These are phyloP conservation scores for Brenthis hecate DNA, from an alignment of 2,888 invertebrate species.

Conservation along the genomic window DNA sequence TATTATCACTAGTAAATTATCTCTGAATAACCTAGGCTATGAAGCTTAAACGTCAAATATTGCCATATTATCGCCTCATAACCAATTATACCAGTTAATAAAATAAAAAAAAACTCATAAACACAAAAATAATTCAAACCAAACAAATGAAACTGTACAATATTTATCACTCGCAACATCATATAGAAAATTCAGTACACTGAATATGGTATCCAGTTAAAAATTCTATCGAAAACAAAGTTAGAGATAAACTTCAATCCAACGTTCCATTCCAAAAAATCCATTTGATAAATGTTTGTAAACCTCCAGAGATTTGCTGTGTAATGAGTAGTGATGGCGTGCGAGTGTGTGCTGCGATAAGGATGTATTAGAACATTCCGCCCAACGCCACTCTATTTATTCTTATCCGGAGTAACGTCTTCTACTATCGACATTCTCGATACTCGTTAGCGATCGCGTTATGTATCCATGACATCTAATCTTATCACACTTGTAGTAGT, in stretches of 20 bases:
- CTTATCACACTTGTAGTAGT: no score
- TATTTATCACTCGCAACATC: neutral
- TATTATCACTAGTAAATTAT: no score
- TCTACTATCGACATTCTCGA: no score
- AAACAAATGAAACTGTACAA: neutral
- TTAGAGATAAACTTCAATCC: conserved; percentile 30
- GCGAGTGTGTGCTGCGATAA: conserved; percentile 65
- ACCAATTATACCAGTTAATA: no score
- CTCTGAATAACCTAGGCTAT: no score
- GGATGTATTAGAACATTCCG: conserved; percentile 81
- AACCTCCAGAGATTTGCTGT: conserved; percentile 42
- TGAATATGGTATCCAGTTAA: conserved; percentile 7
- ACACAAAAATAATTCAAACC: neutral
- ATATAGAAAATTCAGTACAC: neutral
- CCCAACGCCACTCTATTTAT: conserved; percentile 78
- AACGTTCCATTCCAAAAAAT: conserved; percentile 37
- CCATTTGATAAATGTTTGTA: conserved; percentile 42
- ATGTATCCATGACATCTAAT: no score
- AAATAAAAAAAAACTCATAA: no score
- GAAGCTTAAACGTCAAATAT: no score
- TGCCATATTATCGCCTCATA: no score
- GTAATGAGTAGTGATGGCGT: conserved; percentile 46
- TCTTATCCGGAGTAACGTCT: conserved; percentile 75
- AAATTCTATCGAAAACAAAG: conserved; percentile 15
- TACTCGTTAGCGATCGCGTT: no score